These are phyloP conservation scores for Catocala sponsa DNA, from an alignment of 2,888 invertebrate genomes.

Conservation along the genomic window DNA sequence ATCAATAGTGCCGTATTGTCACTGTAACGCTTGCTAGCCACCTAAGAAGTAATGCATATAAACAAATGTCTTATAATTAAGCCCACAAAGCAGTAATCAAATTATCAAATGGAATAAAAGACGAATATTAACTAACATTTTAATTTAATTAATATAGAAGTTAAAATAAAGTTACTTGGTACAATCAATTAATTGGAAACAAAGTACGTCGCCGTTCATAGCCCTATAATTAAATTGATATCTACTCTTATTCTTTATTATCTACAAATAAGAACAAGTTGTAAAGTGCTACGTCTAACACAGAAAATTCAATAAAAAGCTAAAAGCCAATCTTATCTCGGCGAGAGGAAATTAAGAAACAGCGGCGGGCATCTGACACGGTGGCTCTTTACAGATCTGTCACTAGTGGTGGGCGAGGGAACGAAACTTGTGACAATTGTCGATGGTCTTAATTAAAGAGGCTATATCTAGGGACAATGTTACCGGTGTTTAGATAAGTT, in stretches of 20 bases:
- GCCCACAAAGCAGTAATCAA: no score
- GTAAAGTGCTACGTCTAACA: conserved; percentile 80
- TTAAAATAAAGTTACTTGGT: neutral
- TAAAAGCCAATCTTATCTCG: conserved; percentile 88
- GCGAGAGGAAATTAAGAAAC: conserved; percentile 87
- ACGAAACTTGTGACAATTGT: conserved; percentile 4
- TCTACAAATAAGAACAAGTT: conserved; percentile 62
- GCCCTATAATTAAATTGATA: conserved; percentile 50
- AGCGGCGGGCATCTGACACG: conserved; percentile 87
- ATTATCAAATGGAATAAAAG: no score
- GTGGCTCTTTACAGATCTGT: conserved; percentile 83
- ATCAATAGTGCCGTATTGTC: no score
- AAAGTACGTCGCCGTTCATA: conserved; percentile 30
- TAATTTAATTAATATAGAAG: no score
- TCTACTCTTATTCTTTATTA: conserved; percentile 45
- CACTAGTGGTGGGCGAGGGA: conserved; percentile 63
- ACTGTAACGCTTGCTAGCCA: no score
- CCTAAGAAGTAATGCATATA: no score
- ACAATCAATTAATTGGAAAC: conserved; percentile 30
- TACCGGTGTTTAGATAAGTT: no score
- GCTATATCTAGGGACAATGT: no score
- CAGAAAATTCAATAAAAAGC: conserved; percentile 88
- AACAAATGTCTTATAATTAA: no score
- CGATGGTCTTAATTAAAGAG: conserved; percentile 30
- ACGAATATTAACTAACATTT: no score